These are phyloP conservation scores for Anas acuta DNA, from an alignment of 2,797 vertebrate genomes.

Conservation along the genomic window DNA sequence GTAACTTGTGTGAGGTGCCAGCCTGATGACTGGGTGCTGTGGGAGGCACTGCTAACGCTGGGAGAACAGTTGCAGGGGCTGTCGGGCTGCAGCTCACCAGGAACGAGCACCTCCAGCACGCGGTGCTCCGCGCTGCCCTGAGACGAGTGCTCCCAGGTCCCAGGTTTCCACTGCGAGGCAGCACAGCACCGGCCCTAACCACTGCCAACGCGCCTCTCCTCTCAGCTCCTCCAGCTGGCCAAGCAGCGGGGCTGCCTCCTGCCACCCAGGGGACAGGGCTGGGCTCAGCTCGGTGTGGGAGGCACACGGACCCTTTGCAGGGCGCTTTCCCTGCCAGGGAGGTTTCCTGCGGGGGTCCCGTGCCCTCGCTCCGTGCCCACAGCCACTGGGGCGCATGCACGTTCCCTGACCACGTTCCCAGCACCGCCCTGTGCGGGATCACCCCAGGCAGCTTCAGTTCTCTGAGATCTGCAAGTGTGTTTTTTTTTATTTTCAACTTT, in stretches of 20 bases:
- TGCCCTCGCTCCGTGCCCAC: neutral
- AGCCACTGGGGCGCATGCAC: neutral
- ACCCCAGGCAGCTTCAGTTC: neutral
- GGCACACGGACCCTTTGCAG: no score
- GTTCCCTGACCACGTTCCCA: neutral
- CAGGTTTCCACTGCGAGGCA: slow-evolving; percentile 38
- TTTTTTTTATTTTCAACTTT: neutral
- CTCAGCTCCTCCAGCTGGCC: no score
- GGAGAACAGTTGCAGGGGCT: neutral
- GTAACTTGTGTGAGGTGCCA: neutral
- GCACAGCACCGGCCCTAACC: neutral
- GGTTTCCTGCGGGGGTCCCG: neutral
- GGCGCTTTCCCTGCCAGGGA: neutral
- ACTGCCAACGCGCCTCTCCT: no score
- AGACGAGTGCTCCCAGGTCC: neutral
- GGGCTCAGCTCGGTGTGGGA: no score
- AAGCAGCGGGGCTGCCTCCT: neutral
- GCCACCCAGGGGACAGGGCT: no score
- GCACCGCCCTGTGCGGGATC: neutral
- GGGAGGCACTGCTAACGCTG: neutral
- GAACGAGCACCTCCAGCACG: rapidly evolving
- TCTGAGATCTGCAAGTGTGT: no score
- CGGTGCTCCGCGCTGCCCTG: rapidly evolving
- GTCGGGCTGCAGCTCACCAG: neutral
- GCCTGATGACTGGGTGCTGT: neutral